Evolutionary conservation across 2,888 invertebrate genomes (phyloP).

Genomic region (Conomelus anceps): DNA sequence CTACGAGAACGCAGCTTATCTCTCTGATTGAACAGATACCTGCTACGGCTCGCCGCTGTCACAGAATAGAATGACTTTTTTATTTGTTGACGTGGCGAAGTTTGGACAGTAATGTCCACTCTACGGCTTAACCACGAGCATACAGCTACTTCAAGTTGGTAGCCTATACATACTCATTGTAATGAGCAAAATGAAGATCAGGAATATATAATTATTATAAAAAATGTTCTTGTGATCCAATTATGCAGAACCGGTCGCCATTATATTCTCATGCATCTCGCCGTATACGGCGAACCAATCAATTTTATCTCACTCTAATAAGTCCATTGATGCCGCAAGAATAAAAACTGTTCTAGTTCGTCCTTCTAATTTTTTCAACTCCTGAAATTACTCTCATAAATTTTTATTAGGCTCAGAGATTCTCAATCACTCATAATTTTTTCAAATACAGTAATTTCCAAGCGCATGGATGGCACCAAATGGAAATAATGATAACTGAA

Average conservation of each 20-base stretch:
- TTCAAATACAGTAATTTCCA: background rate
- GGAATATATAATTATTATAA: background rate
- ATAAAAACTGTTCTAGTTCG: background rate
- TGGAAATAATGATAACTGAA: background rate
- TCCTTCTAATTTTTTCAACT: background rate
- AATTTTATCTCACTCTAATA: background rate
- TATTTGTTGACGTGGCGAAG: no score
- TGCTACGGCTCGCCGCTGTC: no score
- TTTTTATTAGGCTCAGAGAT: background rate
- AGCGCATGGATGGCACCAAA: background rate
- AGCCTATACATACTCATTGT: background rate
- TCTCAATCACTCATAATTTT: background rate
- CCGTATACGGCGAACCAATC: background rate
- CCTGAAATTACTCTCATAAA: background rate
- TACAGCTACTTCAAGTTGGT: no score
- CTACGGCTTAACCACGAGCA: no score
- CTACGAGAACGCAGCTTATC: no score
- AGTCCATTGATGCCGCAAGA: background rate
- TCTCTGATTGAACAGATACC: no score
- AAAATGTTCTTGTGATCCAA: background rate
- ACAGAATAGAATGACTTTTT: no score
- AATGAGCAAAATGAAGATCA: background rate
- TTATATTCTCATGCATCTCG: background rate
- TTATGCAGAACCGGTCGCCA: background rate
- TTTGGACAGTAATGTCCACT: no score